A percentile compares a stretch with the other conserved stretches of the same genome.
Evolutionary conservation across 2,797 vertebrate species (phyloP).

Genomic region (Syndactyla subalaris): DNA sequence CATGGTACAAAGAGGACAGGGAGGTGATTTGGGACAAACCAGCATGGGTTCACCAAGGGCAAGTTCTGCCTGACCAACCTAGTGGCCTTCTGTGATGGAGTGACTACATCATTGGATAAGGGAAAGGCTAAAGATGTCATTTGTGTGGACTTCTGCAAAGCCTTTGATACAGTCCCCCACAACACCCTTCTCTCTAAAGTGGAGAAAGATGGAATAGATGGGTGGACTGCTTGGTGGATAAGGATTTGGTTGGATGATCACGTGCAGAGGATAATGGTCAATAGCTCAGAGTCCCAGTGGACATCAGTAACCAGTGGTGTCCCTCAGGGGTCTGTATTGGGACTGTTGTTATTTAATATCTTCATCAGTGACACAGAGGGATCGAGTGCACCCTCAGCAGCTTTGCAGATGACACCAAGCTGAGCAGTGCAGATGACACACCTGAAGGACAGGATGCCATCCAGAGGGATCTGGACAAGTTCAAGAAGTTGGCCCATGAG

Average conservation of each 20-base stretch:
- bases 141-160: neutral
- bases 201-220: neutral
- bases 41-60: neutral
- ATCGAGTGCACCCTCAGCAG: neutral
- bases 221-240: neutral
- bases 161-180: fast-evolving
- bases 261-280: neutral
- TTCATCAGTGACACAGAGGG: neutral
- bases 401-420: neutral
- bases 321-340: fast-evolving
- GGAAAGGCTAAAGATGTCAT: neutral
- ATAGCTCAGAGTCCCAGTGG: neutral
- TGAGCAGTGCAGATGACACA: neutral
- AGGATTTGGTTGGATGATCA: neutral
- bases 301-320: neutral
- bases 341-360: neutral
- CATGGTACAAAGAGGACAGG: neutral
- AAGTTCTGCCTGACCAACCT: neutral
- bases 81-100: neutral
- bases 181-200: neutral
- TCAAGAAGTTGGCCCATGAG: neutral
- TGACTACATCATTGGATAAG: neutral
- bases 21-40: neutral
- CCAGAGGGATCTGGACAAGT: neutral
- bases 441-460: neutral